A percentile compares a stretch with the other conserved stretches of the same genome.
phyloP scores from a whole-genome alignment of 2,888 invertebrate genomes.

The Macaria liturata region DNA sequence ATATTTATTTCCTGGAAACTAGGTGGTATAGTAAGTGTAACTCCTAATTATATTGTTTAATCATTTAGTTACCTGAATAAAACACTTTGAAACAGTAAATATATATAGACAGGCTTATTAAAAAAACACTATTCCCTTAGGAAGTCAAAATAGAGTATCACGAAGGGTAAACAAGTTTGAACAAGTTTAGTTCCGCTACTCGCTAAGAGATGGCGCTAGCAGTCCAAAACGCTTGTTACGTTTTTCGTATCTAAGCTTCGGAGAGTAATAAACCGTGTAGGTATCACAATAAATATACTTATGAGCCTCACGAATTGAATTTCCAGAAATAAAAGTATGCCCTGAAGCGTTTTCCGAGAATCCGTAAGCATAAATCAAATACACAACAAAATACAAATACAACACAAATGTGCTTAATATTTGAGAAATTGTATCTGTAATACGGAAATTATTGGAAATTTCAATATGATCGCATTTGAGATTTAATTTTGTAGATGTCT shows the following conservation, averaged over 20 bases:
- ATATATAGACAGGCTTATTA: not conserved
- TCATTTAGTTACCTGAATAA: too few relatives aligned
- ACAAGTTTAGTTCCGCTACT: conserved; percentile 49
- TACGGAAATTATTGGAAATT: conserved; percentile 17
- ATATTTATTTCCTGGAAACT: too few relatives aligned
- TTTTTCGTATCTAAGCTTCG: not conserved
- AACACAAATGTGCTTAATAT: conserved; percentile 6
- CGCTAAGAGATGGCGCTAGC: conserved; percentile 62
- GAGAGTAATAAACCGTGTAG: conserved; percentile 10
- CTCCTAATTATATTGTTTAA: too few relatives aligned
- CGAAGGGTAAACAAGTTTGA: not conserved
- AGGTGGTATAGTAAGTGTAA: too few relatives aligned
- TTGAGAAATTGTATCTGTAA: conserved; percentile 7
- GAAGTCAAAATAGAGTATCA: too few relatives aligned
- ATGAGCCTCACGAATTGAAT: conserved; percentile 19
- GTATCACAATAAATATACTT: conserved; percentile 15
- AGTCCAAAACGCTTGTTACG: conserved; percentile 10
- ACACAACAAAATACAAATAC: too few relatives aligned
- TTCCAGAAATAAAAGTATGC: conserved; percentile 9
- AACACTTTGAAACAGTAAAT: too few relatives aligned
- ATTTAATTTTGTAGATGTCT: conserved; percentile 11
- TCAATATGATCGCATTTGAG: conserved; percentile 7
- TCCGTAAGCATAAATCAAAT: conserved; percentile 1
- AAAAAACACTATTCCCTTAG: not conserved
- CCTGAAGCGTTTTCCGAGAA: conserved; percentile 8